A percentile compares a stretch with the other conserved stretches of the same genome.
Conservation (phyloP, 2,113 vertebrate species). For the Amblyornis subalaris region DNA sequence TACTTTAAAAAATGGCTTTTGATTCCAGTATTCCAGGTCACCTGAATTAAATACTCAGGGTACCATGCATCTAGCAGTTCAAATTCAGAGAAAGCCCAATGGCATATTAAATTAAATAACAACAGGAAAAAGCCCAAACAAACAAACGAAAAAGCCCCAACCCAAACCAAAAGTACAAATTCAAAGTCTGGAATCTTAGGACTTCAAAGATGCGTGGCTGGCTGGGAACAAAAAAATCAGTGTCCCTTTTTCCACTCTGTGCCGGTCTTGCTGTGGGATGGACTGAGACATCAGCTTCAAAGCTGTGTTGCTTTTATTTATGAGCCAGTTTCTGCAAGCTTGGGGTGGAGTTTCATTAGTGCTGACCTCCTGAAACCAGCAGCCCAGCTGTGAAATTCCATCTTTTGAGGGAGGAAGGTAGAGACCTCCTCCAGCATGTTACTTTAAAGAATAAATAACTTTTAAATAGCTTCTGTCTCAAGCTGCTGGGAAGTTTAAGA, state of each 20-base stretch:
- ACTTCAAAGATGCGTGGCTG: background rate
- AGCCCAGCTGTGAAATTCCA: background rate
- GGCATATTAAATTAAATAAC: background rate
- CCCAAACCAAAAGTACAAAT: background rate
- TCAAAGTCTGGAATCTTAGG: background rate
- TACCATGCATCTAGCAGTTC: background rate
- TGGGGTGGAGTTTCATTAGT: background rate
- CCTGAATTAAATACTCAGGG: background rate
- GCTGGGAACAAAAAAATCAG: background rate
- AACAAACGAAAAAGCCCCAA: background rate
- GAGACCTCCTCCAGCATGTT: background rate
- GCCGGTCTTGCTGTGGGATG: background rate
- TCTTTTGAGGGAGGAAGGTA: background rate
- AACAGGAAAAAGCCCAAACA: background rate
- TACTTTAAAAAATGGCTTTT: background rate
- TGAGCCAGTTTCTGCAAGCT: background rate
- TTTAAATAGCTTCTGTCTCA: background rate
- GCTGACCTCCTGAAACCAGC: background rate
- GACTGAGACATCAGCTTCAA: background rate
- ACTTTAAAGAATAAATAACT: conserved; percentile 7
- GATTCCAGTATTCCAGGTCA: background rate
- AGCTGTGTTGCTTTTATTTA: background rate
- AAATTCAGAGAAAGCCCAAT: background rate
- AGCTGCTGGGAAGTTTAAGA: background rate
- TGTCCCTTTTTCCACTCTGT: background rate